Conservation (phyloP, 2,888 invertebrate species). For the Rhamnusium bicolor region DNA sequence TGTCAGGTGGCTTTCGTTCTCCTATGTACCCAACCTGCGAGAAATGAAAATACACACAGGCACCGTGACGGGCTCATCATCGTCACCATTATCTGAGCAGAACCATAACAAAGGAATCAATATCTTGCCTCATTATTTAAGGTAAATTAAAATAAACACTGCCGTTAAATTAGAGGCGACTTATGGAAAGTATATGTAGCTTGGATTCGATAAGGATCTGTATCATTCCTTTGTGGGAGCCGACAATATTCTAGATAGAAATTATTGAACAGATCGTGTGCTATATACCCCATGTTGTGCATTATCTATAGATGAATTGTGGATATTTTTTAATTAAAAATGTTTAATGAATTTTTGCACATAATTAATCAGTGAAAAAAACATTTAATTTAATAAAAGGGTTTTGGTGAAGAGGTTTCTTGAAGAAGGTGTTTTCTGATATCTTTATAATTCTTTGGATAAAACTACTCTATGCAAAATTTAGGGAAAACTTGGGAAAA, state of each 20-base stretch:
- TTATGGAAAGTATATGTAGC: not conserved
- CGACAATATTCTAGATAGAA: not conserved
- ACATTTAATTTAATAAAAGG: no score
- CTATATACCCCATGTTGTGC: not conserved
- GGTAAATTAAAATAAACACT: conserved; percentile 17
- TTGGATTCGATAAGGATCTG: not conserved
- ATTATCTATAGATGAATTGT: not conserved
- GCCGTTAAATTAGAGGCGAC: conserved; percentile 4
- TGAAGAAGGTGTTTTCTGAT: no score
- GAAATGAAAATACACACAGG: not conserved
- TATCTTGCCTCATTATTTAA: conserved; percentile 5
- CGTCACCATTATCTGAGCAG: conserved; percentile 2
- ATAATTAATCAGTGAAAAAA: no score
- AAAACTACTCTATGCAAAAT: no score
- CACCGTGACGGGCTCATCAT: conserved; percentile 20
- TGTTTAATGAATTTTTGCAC: no score
- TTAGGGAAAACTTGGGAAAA: no score
- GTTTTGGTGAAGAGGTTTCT: no score
- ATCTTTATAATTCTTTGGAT: no score
- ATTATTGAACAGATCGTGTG: not conserved
- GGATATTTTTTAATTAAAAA: no score
- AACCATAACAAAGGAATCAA: conserved; percentile 19
- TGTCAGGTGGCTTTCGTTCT: conserved; percentile 46
- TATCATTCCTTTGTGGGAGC: not conserved
- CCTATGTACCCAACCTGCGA: not conserved